Percentiles rank a stretch among this genome's conserved stretches.
Conservation (phyloP, 2,888 invertebrate genomes). For the Smittia aterrima region DNA sequence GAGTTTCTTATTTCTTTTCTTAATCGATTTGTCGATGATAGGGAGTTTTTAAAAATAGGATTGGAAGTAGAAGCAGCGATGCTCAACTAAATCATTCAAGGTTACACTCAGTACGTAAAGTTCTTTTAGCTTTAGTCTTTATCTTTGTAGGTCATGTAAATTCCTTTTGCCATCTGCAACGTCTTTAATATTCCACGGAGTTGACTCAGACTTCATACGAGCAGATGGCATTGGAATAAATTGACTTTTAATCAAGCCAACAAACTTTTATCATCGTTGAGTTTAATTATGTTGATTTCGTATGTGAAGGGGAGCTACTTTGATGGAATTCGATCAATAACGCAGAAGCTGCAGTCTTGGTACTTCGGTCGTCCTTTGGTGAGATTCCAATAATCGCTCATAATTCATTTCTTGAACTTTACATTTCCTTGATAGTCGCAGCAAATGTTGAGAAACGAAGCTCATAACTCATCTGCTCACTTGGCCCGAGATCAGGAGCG, state of each 20-base stretch:
- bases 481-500: conserved; percentile 4
- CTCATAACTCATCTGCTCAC: conserved; percentile 9
- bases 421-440: conserved; percentile 3
- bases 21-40: not conserved
- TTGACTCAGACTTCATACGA: too few relatives aligned
- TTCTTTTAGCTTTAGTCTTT: not conserved
- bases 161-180: too few relatives aligned
- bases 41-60: conserved; percentile 41
- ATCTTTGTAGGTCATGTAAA: too few relatives aligned
- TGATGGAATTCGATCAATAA: conserved; percentile 40
- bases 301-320: conserved; percentile 36
- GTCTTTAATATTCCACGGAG: too few relatives aligned
- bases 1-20: too few relatives aligned
- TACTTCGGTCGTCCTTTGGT: conserved; percentile 39
- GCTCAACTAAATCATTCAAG: conserved; percentile 39
- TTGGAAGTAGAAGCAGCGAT: conserved; percentile 36
- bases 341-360: conserved; percentile 38
- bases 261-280: too few relatives aligned
- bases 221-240: too few relatives aligned
- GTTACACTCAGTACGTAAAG: conserved; percentile 40
- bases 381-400: not conserved
- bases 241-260: too few relatives aligned
- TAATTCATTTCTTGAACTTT: not conserved
- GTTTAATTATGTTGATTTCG: not conserved
- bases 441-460: conserved; percentile 18